These are phyloP conservation scores for Neoarius graeffei DNA, from an alignment of 2,113 vertebrate genomes.

Conservation along the genomic window DNA sequence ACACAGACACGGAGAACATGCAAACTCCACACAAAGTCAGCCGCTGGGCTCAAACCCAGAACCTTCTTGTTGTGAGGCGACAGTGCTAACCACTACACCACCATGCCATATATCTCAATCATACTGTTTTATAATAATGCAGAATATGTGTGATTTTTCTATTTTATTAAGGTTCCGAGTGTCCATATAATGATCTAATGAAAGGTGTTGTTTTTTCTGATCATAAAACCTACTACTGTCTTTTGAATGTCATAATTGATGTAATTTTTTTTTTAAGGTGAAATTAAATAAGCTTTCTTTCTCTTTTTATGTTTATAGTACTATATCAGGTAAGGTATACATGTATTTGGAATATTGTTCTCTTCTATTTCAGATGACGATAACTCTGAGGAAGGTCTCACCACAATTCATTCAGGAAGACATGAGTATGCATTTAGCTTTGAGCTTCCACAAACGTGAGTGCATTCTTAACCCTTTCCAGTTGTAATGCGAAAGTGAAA, in stretches of 20 bases:
- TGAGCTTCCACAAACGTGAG: constrained; percentile 99
- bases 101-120: too few species aligned
- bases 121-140: background rate
- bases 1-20: too few species aligned
- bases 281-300: background rate
- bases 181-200: background rate
- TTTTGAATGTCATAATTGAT: background rate
- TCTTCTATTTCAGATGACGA: constrained; percentile 88
- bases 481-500: background rate
- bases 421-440: constrained; percentile 99
- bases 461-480: constrained; percentile 39
- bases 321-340: constrained; percentile 77
- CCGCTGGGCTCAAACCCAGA: too few species aligned
- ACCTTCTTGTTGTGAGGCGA: too few species aligned
- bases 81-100: too few species aligned
- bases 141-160: too few species aligned
- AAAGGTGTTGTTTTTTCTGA: background rate
- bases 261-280: background rate
- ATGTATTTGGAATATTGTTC: constrained; percentile 79
- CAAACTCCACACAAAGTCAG: too few species aligned
- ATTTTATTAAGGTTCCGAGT: background rate
- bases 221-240: background rate
- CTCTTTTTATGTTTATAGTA: constrained; percentile 51
- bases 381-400: constrained; percentile 95
- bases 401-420: constrained; percentile 95